These are phyloP conservation scores for Tipula confusa DNA, from an alignment of 2,888 invertebrate species.

Conservation along the genomic window DNA sequence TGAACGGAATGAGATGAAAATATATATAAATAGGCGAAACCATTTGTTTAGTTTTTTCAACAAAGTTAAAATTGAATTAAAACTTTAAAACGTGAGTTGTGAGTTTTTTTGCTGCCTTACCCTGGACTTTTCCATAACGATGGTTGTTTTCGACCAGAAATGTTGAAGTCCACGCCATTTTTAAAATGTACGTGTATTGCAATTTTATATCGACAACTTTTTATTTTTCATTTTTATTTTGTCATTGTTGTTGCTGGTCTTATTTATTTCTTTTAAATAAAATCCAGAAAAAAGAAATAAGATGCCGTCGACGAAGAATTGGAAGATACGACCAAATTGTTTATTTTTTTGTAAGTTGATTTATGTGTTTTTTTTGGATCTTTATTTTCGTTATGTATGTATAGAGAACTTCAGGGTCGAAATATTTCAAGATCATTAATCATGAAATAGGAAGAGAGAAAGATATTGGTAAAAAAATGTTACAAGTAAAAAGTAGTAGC, in stretches of 20 bases:
- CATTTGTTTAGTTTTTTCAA: neutral
- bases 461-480: neutral
- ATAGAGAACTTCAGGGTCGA: neutral
- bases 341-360: conserved; percentile 12
- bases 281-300: neutral
- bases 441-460: neutral
- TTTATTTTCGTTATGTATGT: neutral
- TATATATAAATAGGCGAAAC: neutral
- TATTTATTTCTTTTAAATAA: neutral
- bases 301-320: neutral
- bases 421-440: conserved; percentile 25
- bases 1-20: neutral
- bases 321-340: conserved; percentile 20
- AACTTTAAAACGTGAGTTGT: neutral
- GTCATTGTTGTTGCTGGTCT: neutral
- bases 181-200: neutral
- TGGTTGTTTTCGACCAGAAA: neutral
- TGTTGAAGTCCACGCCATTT: neutral
- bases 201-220: neutral
- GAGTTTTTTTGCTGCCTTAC: neutral
- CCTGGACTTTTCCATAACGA: neutral
- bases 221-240: neutral
- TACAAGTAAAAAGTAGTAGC: neutral
- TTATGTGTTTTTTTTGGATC: neutral
- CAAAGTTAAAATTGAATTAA: conserved; percentile 12